A percentile compares a stretch with the other conserved stretches of the same genome.
phyloP scores from a whole-genome alignment of 2,797 vertebrate genomes.

The Sebastes flavidus region DNA sequence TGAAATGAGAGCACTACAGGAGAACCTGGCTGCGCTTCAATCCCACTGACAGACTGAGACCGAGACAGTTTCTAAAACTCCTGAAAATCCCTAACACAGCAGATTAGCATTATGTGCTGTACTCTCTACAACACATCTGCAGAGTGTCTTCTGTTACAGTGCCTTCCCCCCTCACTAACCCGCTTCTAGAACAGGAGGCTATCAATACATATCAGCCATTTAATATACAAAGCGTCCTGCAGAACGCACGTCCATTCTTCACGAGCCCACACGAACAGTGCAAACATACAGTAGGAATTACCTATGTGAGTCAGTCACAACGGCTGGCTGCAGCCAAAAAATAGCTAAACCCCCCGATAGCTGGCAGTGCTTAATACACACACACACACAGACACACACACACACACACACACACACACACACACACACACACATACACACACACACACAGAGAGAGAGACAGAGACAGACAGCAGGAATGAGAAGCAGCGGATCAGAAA shows the following conservation, averaged over 20 bases:
- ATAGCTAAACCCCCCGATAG: conserved; percentile 64
- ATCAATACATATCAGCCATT: conserved; percentile 74
- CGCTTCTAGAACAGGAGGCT: conserved; percentile 60
- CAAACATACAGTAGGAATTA: conserved; percentile 74
- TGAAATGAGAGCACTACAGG: conserved; percentile 83
- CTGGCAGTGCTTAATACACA: conserved; percentile 62
- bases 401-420: conserved; percentile 2
- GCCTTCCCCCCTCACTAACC: conserved; percentile 61
- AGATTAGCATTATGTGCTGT: conserved; percentile 82
- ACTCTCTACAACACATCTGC: conserved; percentile 79
- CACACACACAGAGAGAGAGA: too few relatives aligned
- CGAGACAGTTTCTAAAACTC: conserved; percentile 84
- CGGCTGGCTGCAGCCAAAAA: conserved; percentile 53
- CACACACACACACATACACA: too few relatives aligned
- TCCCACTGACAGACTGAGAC: conserved; percentile 82
- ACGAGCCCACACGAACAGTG: conserved; percentile 51
- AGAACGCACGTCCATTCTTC: conserved; percentile 60
- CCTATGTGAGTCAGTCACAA: conserved; percentile 66
- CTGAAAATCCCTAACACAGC: conserved; percentile 84
- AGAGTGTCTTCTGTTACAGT: conserved; percentile 74
- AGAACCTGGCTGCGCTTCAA: conserved; percentile 85
- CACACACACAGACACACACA: conserved; percentile 16
- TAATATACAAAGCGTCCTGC: conserved; percentile 68
- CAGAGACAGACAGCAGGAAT: conserved; percentile 48
- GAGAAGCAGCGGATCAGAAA: conserved; percentile 77